Evolutionary conservation across 2,113 vertebrate genomes (phyloP).

Genomic region (Nannospalax galili): DNA sequence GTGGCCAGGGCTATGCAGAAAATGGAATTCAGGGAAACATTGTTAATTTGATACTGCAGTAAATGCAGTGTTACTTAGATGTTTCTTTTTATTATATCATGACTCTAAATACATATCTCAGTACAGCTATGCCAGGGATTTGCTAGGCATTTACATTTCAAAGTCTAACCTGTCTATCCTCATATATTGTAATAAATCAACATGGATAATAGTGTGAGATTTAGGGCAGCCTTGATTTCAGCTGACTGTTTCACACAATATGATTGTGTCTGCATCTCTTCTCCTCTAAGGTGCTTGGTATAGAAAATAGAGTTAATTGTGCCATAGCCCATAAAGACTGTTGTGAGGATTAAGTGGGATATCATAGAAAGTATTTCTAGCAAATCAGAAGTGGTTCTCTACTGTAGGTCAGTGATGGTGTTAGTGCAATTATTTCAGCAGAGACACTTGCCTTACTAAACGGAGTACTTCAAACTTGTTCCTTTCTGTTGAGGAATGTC

Average conservation of each 20-base stretch:
- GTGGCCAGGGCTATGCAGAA: background rate
- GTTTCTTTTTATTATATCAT: background rate
- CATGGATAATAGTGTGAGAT: background rate
- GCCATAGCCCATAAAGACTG: accelerated
- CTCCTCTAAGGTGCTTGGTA: background rate
- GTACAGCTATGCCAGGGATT: background rate
- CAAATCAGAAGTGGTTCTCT: background rate
- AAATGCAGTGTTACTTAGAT: background rate
- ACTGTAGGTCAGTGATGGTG: background rate
- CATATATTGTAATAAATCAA: background rate
- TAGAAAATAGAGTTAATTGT: background rate
- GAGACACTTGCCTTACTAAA: background rate
- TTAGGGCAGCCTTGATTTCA: background rate
- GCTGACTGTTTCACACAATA: background rate
- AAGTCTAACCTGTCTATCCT: background rate
- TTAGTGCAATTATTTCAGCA: background rate
- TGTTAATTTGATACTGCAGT: background rate
- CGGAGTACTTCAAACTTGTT: background rate
- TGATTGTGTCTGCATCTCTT: background rate
- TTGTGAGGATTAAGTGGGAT: conserved; percentile 10
- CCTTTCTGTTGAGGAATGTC: background rate
- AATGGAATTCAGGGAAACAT: background rate
- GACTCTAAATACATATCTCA: background rate
- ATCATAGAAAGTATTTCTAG: background rate
- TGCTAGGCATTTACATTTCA: background rate